These are phyloP conservation scores for Phycodurus eques DNA, from an alignment of 2,113 vertebrate species.

Conservation along the genomic window DNA sequence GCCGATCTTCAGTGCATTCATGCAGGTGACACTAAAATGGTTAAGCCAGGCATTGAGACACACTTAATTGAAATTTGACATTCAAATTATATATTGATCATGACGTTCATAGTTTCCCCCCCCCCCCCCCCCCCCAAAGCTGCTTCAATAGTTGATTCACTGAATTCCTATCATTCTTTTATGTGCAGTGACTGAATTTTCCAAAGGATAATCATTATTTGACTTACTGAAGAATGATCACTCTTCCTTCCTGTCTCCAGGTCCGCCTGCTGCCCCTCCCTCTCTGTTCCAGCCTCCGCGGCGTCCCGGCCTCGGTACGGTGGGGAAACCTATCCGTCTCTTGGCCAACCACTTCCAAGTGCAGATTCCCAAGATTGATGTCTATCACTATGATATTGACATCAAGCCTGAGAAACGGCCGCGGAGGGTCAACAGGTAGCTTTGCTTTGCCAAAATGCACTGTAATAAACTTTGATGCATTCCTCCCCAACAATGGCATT, in stretches of 20 bases:
- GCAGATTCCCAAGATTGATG: slow-evolving; percentile 99
- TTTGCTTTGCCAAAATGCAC: not conserved
- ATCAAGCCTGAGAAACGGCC: slow-evolving; percentile 99
- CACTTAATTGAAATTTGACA: not conserved
- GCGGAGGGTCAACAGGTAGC: slow-evolving; percentile 95
- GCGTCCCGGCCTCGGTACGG: slow-evolving; percentile 93
- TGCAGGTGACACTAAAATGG: slow-evolving; percentile 38
- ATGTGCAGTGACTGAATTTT: not conserved
- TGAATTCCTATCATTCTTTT: not conserved
- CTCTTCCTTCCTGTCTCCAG: slow-evolving; percentile 53
- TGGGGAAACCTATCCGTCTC: slow-evolving; percentile 97
- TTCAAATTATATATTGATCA: not conserved
- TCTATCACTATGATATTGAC: slow-evolving; percentile 99
- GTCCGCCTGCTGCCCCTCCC: slow-evolving; percentile 83
- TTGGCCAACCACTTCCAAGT: slow-evolving; percentile 99
- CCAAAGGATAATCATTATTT: not conserved
- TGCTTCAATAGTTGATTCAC: not conserved
- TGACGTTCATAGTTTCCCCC: not conserved
- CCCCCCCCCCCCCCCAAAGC: no score
- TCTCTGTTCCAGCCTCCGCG: slow-evolving; percentile 96
- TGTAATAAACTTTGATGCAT: not conserved
- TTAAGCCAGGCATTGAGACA: slow-evolving; percentile 11
- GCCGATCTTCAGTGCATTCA: slow-evolving; percentile 39
- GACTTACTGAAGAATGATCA: not conserved
- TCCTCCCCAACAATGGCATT: no score